Percentiles rank a stretch among this genome's conserved stretches.
Evolutionary conservation across 2,113 vertebrate genomes (phyloP).

Genomic region (Elephas maximus): DNA sequence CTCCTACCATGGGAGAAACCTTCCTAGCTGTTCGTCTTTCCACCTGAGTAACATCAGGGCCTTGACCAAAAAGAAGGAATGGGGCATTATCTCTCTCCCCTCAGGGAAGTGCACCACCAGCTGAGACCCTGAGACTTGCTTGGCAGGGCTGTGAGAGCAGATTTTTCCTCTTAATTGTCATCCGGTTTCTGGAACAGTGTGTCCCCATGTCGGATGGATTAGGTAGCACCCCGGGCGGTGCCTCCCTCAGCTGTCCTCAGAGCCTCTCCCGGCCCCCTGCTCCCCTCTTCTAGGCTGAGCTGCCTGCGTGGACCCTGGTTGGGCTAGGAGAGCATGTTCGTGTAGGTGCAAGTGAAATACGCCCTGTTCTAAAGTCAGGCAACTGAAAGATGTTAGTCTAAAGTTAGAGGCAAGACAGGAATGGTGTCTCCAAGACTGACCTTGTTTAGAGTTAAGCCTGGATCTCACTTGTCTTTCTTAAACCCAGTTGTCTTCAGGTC

Average conservation of each 20-base stretch:
- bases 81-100: neutral
- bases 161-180: conserved; percentile 87
- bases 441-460: neutral
- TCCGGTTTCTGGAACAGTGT: conserved; percentile 80
- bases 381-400: neutral
- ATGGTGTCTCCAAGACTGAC: neutral
- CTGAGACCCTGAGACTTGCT: conserved; percentile 82
- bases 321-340: neutral
- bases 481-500: neutral
- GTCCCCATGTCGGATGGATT: conserved; percentile 76
- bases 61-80: neutral
- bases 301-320: neutral
- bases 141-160: conserved; percentile 83
- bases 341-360: neutral
- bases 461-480: neutral
- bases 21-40: neutral
- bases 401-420: neutral
- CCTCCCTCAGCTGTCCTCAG: conserved; percentile 63
- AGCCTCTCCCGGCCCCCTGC: neutral
- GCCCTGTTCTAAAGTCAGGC: neutral
- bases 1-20: neutral
- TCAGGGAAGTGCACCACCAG: conserved; percentile 64
- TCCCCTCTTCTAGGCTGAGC: neutral
- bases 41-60: neutral
- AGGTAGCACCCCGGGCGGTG: conserved; percentile 71